A percentile compares a stretch with the other conserved stretches of the same genome.
phyloP scores from a whole-genome alignment of 2,113 vertebrate genomes.

The Eubucco bourcierii region DNA sequence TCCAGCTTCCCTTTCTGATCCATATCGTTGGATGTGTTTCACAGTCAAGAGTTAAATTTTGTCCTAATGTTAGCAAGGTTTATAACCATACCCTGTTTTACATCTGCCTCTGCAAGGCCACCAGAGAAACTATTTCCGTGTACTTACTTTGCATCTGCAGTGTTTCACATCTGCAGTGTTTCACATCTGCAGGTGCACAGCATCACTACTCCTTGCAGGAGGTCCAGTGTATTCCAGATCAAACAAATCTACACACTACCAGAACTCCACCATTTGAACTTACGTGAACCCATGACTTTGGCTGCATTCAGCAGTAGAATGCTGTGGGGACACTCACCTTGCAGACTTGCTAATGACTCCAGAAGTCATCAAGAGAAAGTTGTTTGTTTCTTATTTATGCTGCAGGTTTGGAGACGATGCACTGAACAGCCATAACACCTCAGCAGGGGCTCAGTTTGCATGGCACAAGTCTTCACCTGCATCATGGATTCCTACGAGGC shows the following conservation, averaged over 20 bases:
- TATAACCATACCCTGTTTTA: not conserved
- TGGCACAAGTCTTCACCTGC: not conserved
- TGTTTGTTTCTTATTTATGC: not conserved
- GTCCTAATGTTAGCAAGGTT: not conserved
- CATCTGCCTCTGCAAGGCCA: conserved; percentile 5
- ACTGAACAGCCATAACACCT: not conserved
- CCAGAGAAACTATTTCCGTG: not conserved
- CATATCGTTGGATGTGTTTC: accelerated
- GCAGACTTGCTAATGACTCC: not conserved
- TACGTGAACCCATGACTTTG: not conserved
- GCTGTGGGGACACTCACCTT: not conserved
- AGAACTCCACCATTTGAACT: not conserved
- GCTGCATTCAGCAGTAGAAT: not conserved
- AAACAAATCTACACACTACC: not conserved
- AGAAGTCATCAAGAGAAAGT: not conserved
- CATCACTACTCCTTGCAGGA: not conserved
- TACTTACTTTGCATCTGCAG: conserved; percentile 38
- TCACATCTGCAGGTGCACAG: conserved; percentile 59
- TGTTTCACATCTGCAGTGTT: conserved; percentile 64
- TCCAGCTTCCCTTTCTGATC: not conserved
- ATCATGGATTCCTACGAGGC: not conserved
- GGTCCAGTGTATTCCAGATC: not conserved
- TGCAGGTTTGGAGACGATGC: not conserved
- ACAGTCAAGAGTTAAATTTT: not conserved
- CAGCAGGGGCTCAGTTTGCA: not conserved